Conservation (phyloP, 1,140 invertebrate species). For the Mizuhopecten yessoensis region DNA sequence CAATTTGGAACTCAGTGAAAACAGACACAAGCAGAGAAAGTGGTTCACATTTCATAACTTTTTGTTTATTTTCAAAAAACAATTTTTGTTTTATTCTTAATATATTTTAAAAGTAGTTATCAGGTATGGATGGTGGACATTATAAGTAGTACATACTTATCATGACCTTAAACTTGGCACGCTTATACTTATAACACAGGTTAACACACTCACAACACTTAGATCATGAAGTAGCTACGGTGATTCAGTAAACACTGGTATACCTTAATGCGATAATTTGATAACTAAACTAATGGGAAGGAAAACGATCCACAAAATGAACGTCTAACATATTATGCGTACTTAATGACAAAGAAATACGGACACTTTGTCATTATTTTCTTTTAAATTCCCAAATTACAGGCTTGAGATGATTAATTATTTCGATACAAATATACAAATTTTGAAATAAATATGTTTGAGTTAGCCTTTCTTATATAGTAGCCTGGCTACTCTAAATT, state of each 20-base stretch:
- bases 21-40: too few relatives aligned
- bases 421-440: not conserved
- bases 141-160: too few relatives aligned
- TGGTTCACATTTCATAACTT: too few relatives aligned
- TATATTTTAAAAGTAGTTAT: too few relatives aligned
- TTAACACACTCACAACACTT: not conserved
- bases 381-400: not conserved
- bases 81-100: too few relatives aligned
- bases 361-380: not conserved
- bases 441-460: not conserved
- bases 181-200: too few relatives aligned
- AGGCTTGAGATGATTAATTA: not conserved
- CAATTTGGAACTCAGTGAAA: too few relatives aligned
- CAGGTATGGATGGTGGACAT: too few relatives aligned
- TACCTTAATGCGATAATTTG: not conserved
- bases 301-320: not conserved
- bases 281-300: slow-evolving; percentile 3
- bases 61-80: too few relatives aligned
- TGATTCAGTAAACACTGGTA: not conserved
- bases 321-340: not conserved
- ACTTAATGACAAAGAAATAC: not conserved
- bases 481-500: not conserved
- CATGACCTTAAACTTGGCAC: too few relatives aligned
- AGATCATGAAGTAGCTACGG: not conserved
- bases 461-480: not conserved